Percentiles rank a stretch among this genome's conserved stretches.
These are phyloP conservation scores for Falco rusticolus DNA, from an alignment of 2,797 vertebrate species.

Conservation along the genomic window DNA sequence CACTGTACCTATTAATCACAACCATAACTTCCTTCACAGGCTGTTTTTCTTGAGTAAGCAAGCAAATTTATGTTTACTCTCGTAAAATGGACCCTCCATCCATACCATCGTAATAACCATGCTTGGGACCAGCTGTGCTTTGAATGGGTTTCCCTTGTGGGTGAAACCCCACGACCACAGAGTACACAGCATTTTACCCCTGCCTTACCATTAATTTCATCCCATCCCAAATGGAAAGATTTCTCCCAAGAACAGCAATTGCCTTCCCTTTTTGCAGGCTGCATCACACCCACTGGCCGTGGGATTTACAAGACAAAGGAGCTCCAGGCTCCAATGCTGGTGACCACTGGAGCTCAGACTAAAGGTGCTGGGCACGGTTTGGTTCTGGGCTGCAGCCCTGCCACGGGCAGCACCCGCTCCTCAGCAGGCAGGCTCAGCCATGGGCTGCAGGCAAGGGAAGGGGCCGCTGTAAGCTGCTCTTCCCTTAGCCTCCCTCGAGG, in stretches of 20 bases:
- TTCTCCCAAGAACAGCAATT: background rate
- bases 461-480: background rate
- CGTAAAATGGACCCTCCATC: background rate
- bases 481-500: background rate
- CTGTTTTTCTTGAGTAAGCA: background rate
- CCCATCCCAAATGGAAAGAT: background rate
- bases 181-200: too few species aligned
- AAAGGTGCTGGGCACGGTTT: background rate
- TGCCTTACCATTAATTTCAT: background rate
- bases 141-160: background rate
- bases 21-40: background rate
- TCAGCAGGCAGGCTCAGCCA: background rate
- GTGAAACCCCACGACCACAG: background rate
- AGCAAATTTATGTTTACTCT: background rate
- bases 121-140: background rate
- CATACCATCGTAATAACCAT: too few species aligned
- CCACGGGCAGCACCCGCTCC: background rate
- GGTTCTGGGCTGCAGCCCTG: background rate
- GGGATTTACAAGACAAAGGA: background rate
- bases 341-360: background rate
- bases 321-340: accelerated
- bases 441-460: background rate
- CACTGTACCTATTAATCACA: background rate
- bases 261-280: background rate
- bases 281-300: background rate